Evolutionary conservation across 2,113 vertebrate genomes (phyloP).

Genomic region (Panthera tigris): DNA sequence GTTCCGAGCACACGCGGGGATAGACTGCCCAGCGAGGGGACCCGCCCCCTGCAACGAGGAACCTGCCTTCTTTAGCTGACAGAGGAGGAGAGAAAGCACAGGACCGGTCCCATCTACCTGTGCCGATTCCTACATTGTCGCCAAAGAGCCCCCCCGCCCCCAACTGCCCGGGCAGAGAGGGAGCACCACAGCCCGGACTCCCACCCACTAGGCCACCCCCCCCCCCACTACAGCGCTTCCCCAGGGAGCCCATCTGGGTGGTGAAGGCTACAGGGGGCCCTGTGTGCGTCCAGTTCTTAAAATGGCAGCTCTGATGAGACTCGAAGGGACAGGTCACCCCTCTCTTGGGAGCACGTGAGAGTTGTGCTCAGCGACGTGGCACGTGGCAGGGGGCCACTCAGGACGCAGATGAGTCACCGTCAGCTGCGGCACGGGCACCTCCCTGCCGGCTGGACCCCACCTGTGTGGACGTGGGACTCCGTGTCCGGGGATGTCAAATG

Average conservation of each 20-base stretch:
- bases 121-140: not conserved
- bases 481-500: too few species aligned
- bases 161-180: rapidly evolving
- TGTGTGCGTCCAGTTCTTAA: not conserved
- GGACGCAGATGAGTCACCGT: not conserved
- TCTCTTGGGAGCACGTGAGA: rapidly evolving
- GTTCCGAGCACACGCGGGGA: not conserved
- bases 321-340: not conserved
- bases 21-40: rapidly evolving
- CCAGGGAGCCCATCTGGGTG: not conserved
- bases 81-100: not conserved
- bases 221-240: too few species aligned
- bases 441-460: not conserved
- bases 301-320: not conserved
- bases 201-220: not conserved
- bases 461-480: not conserved
- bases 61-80: not conserved
- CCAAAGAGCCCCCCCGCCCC: not conserved
- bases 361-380: not conserved
- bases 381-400: not conserved
- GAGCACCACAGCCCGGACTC: not conserved
- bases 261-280: not conserved
- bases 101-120: rapidly evolving
- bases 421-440: too few species aligned
- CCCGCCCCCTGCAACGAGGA: too few species aligned